Evolutionary conservation across 2,888 invertebrate species (phyloP).

Genomic region (Adelognathus sp.): DNA sequence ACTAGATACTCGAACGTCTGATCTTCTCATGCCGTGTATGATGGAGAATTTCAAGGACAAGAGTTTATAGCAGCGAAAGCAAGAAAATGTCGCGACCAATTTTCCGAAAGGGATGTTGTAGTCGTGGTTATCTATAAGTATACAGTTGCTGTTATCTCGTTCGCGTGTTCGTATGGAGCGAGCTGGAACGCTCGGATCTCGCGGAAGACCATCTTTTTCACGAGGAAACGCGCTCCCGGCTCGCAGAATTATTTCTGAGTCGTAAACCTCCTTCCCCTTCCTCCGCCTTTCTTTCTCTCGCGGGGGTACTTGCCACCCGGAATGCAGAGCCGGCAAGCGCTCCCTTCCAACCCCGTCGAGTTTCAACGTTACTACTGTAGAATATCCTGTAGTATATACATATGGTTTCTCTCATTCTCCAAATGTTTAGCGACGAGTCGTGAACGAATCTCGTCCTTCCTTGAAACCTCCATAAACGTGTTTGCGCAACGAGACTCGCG

Average conservation of each 20-base stretch:
- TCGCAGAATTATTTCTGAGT: constrained; percentile 56
- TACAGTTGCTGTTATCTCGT: neutral
- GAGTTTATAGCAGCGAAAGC: constrained; percentile 11
- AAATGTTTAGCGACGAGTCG: constrained; percentile 47
- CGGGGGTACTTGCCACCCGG: constrained; percentile 35
- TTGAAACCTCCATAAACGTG: constrained; percentile 23
- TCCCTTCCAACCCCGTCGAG: constrained; percentile 15
- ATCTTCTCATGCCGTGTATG: constrained; percentile 40
- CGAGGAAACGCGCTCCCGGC: constrained; percentile 59
- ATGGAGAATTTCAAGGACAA: constrained; percentile 26
- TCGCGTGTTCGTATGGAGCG: neutral
- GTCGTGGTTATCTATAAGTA: neutral
- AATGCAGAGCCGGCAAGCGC: constrained; percentile 32
- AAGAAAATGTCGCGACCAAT: constrained; percentile 48
- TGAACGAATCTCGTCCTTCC: constrained; percentile 18
- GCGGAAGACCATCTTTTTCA: constrained; percentile 57
- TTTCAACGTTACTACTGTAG: constrained; percentile 11
- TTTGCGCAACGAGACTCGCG: constrained; percentile 21
- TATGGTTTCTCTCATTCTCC: constrained; percentile 31
- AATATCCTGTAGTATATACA: constrained; percentile 1
- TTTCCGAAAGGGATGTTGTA: neutral
- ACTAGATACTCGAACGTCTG: neutral
- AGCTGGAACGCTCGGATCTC: constrained; percentile 23
- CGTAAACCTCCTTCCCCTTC: constrained; percentile 45
- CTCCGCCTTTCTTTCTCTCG: neutral